A percentile compares a stretch with the other conserved stretches of the same genome.
Conservation (phyloP, 2,888 invertebrate genomes). For the Cantharis rustica region DNA sequence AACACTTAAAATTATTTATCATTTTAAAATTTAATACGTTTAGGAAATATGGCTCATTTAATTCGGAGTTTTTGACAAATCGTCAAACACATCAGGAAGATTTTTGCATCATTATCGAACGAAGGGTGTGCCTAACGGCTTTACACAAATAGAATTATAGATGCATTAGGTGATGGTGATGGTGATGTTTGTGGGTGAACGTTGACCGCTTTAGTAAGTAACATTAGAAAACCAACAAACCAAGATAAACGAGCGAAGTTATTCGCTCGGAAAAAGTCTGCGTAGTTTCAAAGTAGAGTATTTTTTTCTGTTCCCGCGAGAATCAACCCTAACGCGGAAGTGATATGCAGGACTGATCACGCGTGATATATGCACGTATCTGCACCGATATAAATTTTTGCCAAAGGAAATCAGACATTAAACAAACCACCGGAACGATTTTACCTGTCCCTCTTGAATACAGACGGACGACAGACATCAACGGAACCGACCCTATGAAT, state of each 20-base stretch:
- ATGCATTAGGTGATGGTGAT: slow-evolving; percentile 52
- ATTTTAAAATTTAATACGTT: slow-evolving; percentile 15
- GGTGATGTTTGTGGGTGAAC: slow-evolving; percentile 44
- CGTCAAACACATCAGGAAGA: slow-evolving; percentile 40
- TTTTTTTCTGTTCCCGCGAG: slow-evolving; percentile 5
- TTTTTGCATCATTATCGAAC: slow-evolving; percentile 37
- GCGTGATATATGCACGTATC: slow-evolving; percentile 8
- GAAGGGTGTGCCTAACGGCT: slow-evolving; percentile 42
- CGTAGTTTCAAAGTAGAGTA: slow-evolving; percentile 5
- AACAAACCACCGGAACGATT: slow-evolving; percentile 18
- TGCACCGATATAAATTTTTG: slow-evolving; percentile 6
- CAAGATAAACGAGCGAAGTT: slow-evolving; percentile 50
- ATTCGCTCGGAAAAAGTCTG: slow-evolving; percentile 48
- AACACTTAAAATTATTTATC: not conserved
- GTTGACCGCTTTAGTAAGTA: slow-evolving; percentile 51
- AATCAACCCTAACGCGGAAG: slow-evolving; percentile 23
- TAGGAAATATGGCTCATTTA: slow-evolving; percentile 25
- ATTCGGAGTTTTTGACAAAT: slow-evolving; percentile 47
- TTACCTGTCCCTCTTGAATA: slow-evolving; percentile 30
- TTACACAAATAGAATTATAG: slow-evolving; percentile 53
- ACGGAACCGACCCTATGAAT: slow-evolving; percentile 32
- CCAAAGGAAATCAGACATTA: slow-evolving; percentile 11
- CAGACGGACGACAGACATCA: slow-evolving; percentile 35
- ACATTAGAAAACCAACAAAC: slow-evolving; percentile 51
- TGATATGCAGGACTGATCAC: slow-evolving; percentile 32